Evolutionary conservation across 2,888 invertebrate species (phyloP).

Genomic region (Drosophila siamana): DNA sequence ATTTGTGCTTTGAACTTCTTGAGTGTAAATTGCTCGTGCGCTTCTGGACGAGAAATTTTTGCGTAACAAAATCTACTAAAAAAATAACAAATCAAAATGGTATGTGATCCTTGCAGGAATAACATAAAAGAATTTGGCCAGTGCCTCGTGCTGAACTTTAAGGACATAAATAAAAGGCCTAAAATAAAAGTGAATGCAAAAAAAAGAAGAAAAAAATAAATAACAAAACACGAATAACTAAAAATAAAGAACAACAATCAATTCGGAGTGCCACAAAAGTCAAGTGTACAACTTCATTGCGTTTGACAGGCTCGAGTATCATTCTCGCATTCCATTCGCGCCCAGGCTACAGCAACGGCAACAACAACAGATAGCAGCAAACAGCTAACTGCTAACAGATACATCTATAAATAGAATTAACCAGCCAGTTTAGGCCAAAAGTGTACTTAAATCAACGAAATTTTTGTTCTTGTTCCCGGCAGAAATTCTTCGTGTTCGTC

Average conservation of each 20-base stretch:
- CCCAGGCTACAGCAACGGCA: conserved; percentile 32
- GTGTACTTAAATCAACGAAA: conserved; percentile 21
- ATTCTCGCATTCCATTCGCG: conserved; percentile 62
- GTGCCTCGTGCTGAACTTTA: conserved; percentile 18
- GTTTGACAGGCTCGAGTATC: conserved; percentile 61
- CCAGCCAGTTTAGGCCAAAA: conserved; percentile 5
- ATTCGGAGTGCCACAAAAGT: conserved; percentile 48
- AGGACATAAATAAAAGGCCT: conserved; percentile 31
- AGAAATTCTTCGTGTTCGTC: conserved; percentile 82
- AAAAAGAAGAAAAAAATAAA: too few species aligned
- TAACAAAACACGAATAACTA: neutral
- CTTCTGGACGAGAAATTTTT: conserved; percentile 75
- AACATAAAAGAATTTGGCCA: conserved; percentile 1
- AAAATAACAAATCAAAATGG: conserved; percentile 40
- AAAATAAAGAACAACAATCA: conserved; percentile 20
- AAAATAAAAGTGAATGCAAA: conserved; percentile 17
- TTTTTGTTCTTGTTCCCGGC: conserved; percentile 32
- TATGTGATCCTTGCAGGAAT: conserved; percentile 57
- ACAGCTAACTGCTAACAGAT: too few species aligned
- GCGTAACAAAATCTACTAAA: conserved; percentile 27
- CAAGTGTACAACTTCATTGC: conserved; percentile 70
- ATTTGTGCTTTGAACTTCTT: conserved; percentile 85
- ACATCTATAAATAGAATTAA: conserved; percentile 9
- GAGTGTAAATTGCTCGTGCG: conserved; percentile 78
- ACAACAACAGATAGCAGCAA: conserved; percentile 7